Evolutionary conservation across 2,797 vertebrate genomes (phyloP).

Genomic region (Brachymystax lenok): DNA sequence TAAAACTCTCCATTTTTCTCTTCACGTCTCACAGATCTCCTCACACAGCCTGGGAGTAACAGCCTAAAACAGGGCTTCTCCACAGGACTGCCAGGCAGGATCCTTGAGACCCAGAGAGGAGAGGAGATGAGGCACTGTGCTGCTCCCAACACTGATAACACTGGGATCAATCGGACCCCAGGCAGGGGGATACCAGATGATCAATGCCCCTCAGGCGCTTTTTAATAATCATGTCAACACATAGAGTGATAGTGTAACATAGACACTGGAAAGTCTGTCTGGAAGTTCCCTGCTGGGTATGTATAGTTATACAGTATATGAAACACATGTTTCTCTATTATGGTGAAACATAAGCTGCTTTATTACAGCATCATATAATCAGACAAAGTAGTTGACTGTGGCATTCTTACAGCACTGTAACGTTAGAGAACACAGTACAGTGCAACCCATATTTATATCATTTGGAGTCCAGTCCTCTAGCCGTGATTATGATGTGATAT

Average conservation of each 20-base stretch:
- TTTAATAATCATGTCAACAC: slow-evolving; percentile 44
- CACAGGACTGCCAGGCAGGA: background rate
- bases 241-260: background rate
- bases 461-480: no score
- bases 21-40: background rate
- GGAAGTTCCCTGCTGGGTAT: background rate
- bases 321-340: background rate
- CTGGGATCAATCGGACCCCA: background rate
- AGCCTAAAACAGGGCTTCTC: background rate
- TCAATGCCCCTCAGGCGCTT: slow-evolving; percentile 40
- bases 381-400: no score
- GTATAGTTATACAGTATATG: background rate
- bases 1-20: background rate
- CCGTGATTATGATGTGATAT: no score
- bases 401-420: no score
- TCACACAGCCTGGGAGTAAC: background rate
- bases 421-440: no score
- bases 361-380: background rate
- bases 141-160: background rate
- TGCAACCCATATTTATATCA: no score
- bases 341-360: background rate
- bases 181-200: slow-evolving; percentile 17
- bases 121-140: background rate
- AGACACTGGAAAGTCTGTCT: background rate
- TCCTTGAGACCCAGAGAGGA: background rate